Conservation (phyloP, 2,113 vertebrate species). For the Centropus unirufus region DNA sequence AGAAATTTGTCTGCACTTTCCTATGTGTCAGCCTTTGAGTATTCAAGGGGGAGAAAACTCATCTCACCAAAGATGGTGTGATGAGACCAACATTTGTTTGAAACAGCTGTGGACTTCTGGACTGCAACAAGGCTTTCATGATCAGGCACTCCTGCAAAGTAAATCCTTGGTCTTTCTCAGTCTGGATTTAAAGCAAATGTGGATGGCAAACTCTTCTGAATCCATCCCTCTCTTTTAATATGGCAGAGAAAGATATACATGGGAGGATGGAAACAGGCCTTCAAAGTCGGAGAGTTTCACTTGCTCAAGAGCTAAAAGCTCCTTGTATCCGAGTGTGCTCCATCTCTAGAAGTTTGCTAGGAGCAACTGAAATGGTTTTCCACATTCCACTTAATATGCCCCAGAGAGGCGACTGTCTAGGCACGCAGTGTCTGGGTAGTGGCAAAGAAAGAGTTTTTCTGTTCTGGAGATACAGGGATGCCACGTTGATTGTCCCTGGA, state of each 20-base stretch:
- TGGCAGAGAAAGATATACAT: neutral
- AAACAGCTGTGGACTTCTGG: neutral
- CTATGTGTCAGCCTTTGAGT: neutral
- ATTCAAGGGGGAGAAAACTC: neutral
- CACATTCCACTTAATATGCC: neutral
- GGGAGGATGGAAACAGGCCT: neutral
- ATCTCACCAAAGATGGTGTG: accelerated
- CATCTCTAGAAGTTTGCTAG: neutral
- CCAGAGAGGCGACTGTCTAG: neutral
- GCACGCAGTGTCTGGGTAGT: neutral
- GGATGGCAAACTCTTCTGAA: neutral
- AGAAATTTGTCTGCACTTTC: neutral
- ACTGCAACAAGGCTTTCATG: neutral
- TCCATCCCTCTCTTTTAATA: neutral
- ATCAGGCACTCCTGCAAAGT: neutral
- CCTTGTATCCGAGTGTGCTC: neutral
- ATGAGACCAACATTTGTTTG: neutral
- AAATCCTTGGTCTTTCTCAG: neutral
- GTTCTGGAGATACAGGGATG: neutral
- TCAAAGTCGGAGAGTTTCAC: no score
- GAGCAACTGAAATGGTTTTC: neutral
- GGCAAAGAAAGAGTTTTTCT: neutral
- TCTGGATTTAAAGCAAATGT: neutral
- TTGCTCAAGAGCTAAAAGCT: neutral
- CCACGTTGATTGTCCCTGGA: neutral